Evolutionary conservation across 2,113 vertebrate genomes (phyloP).

Genomic region (Elephantulus edwardii): DNA sequence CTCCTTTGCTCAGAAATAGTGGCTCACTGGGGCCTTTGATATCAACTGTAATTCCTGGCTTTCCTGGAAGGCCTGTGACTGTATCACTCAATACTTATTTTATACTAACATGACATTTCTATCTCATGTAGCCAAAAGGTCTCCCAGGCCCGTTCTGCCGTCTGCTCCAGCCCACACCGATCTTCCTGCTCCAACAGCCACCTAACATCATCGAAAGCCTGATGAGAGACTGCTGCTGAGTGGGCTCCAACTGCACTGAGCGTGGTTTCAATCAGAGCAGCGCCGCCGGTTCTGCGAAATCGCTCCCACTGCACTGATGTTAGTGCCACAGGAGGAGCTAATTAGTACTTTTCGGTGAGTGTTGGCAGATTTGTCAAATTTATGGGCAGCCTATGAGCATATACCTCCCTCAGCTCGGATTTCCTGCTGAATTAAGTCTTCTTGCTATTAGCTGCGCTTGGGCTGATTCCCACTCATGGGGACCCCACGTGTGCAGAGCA

Average conservation of each 20-base stretch:
- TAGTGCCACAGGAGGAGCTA: not conserved
- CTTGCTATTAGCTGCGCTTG: not conserved
- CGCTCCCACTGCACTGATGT: not conserved
- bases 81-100: not conserved
- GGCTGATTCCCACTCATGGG: too few relatives aligned
- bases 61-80: not conserved
- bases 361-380: not conserved
- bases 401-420: not conserved
- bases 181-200: not conserved
- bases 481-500: not conserved
- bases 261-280: not conserved
- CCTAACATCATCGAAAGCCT: not conserved
- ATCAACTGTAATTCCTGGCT: conserved; percentile 13
- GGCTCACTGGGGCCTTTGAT: conserved; percentile 17
- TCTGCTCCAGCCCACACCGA: not conserved
- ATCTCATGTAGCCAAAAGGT: not conserved
- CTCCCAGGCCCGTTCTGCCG: not conserved
- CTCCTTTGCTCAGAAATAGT: conserved; percentile 14
- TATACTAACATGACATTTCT: conserved; percentile 1
- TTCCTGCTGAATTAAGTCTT: conserved; percentile 5
- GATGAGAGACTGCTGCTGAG: not conserved
- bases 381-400: not conserved
- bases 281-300: not conserved
- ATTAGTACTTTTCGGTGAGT: not conserved
- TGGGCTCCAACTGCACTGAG: not conserved